A percentile compares a stretch with the other conserved stretches of the same genome.
Evolutionary conservation across 2,113 vertebrate species (phyloP).

Genomic region (Sinocyclocheilus anophthalmus): DNA sequence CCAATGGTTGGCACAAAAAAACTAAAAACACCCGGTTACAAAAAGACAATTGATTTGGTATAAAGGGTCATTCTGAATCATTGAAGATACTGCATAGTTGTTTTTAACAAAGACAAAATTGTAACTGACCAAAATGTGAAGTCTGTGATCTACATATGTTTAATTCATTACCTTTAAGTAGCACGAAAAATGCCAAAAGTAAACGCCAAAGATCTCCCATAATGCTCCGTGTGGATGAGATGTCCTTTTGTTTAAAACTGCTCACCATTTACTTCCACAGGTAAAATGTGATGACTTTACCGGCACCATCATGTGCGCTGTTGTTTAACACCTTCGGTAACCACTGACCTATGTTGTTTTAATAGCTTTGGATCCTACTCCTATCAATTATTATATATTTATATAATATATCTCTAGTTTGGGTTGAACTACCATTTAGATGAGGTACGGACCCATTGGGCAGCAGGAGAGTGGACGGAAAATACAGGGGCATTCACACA

Average conservation of each 20-base stretch:
- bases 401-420: too few relatives aligned
- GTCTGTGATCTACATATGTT: neutral
- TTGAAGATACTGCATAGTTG: neutral
- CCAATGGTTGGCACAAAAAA: neutral
- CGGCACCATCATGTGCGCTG: conserved; percentile 2
- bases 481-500: too few relatives aligned
- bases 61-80: neutral
- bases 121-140: neutral
- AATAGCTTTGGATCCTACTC: conserved; percentile 5
- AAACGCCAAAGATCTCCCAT: conserved; percentile 56
- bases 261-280: conserved; percentile 1
- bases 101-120: neutral
- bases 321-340: conserved; percentile 73
- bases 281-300: neutral
- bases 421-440: too few relatives aligned
- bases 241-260: neutral
- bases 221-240: conserved; percentile 14
- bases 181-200: conserved; percentile 54
- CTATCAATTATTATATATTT: too few relatives aligned
- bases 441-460: too few relatives aligned
- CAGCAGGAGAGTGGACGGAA: too few relatives aligned
- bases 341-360: conserved; percentile 64
- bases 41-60: neutral
- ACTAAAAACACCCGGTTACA: too few relatives aligned
- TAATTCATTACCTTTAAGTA: conserved; percentile 69